A percentile compares a stretch with the other conserved stretches of the same genome.
These are phyloP conservation scores for Aselliscus stoliczkanus DNA, from an alignment of 2,797 vertebrate genomes.

Conservation along the genomic window DNA sequence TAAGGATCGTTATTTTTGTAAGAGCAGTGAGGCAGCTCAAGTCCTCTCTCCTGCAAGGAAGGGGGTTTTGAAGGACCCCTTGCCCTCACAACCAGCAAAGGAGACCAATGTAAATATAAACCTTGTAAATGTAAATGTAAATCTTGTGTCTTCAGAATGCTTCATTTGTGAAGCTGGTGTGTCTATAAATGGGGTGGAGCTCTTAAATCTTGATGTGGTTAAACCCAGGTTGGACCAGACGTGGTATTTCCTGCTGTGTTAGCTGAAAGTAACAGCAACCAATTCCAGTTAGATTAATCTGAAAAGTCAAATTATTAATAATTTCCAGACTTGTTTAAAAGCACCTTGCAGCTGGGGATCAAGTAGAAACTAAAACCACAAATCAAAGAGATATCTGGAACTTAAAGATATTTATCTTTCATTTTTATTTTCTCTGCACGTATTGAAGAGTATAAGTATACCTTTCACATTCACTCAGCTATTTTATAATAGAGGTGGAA, in stretches of 20 bases:
- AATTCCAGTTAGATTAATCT: background rate
- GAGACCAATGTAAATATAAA: background rate
- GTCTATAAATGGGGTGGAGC: background rate
- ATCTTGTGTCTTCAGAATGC: background rate
- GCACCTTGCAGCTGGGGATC: background rate
- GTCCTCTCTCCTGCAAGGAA: background rate
- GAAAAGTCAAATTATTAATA: conserved; percentile 3
- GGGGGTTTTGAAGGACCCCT: background rate
- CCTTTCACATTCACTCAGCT: background rate
- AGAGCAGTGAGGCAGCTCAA: background rate
- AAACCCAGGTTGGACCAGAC: background rate
- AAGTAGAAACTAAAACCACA: background rate
- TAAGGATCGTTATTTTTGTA: background rate
- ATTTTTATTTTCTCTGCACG: conserved; percentile 9
- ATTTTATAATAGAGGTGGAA: background rate
- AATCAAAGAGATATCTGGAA: conserved; percentile 14
- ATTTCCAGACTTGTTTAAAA: conserved; percentile 26
- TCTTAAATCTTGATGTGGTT: background rate
- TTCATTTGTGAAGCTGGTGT: background rate
- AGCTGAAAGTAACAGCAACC: background rate
- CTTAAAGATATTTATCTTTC: background rate
- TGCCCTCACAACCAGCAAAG: background rate
- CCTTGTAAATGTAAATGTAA: background rate
- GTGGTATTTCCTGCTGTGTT: conserved; percentile 16
- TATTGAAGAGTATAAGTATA: background rate